Percentiles rank a stretch among this genome's conserved stretches.
phyloP scores from a whole-genome alignment of 2,797 vertebrate species.

The Anguilla obscura region DNA sequence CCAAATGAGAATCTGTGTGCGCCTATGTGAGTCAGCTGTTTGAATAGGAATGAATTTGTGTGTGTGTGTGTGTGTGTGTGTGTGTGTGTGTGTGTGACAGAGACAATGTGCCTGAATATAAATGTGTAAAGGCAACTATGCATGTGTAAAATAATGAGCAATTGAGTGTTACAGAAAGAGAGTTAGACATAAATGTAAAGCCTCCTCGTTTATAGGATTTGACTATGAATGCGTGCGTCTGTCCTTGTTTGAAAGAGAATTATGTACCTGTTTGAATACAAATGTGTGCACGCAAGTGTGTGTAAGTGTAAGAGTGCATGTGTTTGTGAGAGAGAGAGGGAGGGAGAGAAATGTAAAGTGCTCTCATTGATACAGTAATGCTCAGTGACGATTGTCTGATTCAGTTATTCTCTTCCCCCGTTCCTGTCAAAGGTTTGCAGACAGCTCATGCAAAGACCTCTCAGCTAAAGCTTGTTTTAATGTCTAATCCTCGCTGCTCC shows the following conservation, averaged over 20 bases:
- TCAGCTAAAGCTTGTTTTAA: slow-evolving; percentile 42
- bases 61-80: background rate
- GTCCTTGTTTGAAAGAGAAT: background rate
- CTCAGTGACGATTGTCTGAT: background rate
- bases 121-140: background rate
- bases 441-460: slow-evolving; percentile 37
- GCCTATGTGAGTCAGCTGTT: background rate
- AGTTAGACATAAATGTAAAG: slow-evolving; percentile 24
- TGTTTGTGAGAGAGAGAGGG: slow-evolving; percentile 40
- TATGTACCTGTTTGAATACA: background rate
- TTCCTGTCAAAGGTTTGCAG: slow-evolving; percentile 29
- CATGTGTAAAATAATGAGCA: background rate
- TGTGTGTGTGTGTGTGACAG: background rate
- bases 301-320: background rate
- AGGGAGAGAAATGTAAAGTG: slow-evolving; percentile 23
- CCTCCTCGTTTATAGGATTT: background rate
- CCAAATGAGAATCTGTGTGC: background rate
- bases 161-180: slow-evolving; percentile 24
- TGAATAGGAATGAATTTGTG: background rate
- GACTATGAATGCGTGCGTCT: background rate
- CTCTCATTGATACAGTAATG: slow-evolving; percentile 10
- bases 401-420: slow-evolving; percentile 14
- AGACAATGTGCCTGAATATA: background rate
- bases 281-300: background rate
- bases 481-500: slow-evolving; percentile 39